These are phyloP conservation scores for Apteryx owenii DNA, from an alignment of 2,113 vertebrate species.

Conservation along the genomic window DNA sequence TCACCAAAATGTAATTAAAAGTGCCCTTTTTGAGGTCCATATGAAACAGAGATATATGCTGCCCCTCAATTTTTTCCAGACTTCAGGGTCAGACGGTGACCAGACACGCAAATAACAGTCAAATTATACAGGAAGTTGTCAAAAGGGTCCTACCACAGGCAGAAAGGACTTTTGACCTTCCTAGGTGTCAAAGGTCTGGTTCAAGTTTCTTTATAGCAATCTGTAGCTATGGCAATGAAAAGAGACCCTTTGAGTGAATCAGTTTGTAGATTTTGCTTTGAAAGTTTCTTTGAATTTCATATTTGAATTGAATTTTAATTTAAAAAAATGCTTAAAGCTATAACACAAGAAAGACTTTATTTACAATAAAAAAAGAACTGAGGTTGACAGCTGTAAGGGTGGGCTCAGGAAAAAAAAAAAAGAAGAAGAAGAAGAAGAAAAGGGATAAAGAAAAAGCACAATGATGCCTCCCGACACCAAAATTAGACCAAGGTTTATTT, in stretches of 20 bases:
- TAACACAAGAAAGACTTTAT: constrained; percentile 60
- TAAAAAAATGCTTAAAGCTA: constrained; percentile 49
- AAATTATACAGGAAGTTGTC: constrained; percentile 89
- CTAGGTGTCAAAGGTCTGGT: constrained; percentile 83
- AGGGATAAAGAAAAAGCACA: neutral
- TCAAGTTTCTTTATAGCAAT: constrained; percentile 86
- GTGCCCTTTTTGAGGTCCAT: constrained; percentile 50
- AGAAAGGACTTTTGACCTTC: constrained; percentile 81
- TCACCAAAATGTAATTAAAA: constrained; percentile 70
- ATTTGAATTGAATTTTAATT: constrained; percentile 68
- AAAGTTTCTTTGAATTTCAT: constrained; percentile 70
- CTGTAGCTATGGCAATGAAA: constrained; percentile 80
- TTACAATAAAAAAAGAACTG: constrained; percentile 53
- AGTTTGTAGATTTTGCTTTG: constrained; percentile 66
- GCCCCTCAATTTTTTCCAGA: constrained; percentile 79
- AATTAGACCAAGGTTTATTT: constrained; percentile 15
- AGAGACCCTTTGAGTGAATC: constrained; percentile 73
- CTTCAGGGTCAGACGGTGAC: constrained; percentile 82
- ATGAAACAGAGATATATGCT: constrained; percentile 60
- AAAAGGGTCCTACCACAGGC: constrained; percentile 82
- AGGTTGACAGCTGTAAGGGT: constrained; percentile 22
- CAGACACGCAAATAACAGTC: constrained; percentile 85
- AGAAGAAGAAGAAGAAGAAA: neutral
- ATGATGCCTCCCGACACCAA: constrained; percentile 8
- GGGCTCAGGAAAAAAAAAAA: neutral